A percentile compares a stretch with the other conserved stretches of the same genome.
These are phyloP conservation scores for Platyrinchus mystaceus DNA, from an alignment of 2,797 vertebrate species.

Conservation along the genomic window DNA sequence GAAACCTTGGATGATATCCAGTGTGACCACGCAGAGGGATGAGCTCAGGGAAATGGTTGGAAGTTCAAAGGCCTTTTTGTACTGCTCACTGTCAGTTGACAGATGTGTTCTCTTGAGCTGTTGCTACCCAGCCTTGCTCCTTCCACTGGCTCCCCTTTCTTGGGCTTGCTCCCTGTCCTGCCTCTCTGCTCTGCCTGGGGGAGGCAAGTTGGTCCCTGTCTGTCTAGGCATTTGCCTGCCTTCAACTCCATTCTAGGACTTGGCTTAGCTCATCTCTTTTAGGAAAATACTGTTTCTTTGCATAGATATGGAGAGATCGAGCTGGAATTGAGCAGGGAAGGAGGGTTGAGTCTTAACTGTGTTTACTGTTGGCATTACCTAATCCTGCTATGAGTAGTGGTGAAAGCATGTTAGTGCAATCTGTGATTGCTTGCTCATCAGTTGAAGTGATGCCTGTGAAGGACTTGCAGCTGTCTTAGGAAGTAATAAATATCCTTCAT, in stretches of 20 bases:
- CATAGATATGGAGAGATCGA: background rate
- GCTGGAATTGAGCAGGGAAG: background rate
- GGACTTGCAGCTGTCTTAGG: background rate
- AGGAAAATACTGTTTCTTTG: background rate
- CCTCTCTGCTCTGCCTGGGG: background rate
- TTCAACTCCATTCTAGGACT: background rate
- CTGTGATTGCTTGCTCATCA: background rate
- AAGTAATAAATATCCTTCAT: background rate
- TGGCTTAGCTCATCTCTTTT: background rate
- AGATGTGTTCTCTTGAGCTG: conserved; percentile 29
- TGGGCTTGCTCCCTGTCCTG: background rate
- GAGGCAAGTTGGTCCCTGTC: background rate
- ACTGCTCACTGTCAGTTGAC: background rate
- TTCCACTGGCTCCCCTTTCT: background rate
- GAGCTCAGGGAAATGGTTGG: conserved; percentile 44
- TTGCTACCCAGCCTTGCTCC: background rate
- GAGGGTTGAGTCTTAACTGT: background rate
- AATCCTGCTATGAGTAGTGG: background rate
- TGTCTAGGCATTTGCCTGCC: background rate
- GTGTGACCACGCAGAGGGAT: conserved; percentile 51
- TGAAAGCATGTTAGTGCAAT: background rate
- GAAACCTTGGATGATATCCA: conserved; percentile 52
- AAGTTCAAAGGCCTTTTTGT: conserved; percentile 67
- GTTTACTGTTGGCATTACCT: background rate
- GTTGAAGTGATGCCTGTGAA: background rate